A percentile compares a stretch with the other conserved stretches of the same genome.
phyloP scores from a whole-genome alignment of 2,888 invertebrate species.

The Tetragonisca angustula region DNA sequence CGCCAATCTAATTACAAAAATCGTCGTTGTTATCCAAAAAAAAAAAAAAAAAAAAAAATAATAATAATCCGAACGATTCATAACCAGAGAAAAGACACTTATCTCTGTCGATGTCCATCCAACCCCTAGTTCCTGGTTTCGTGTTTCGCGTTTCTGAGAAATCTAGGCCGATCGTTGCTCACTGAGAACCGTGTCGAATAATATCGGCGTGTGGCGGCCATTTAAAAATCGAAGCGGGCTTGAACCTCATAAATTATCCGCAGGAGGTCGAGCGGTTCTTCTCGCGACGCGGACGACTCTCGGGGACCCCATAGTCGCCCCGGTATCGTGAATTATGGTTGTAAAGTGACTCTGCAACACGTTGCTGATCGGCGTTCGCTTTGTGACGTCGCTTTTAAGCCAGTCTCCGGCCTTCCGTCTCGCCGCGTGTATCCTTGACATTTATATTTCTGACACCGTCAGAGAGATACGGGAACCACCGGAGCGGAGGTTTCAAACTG shows the following conservation, averaged over 20 bases:
- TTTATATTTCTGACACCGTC: conserved; percentile 22
- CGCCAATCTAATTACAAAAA: background rate
- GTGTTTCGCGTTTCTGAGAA: conserved; percentile 33
- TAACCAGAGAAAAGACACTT: background rate
- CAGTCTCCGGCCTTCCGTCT: background rate
- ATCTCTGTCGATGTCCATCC: background rate
- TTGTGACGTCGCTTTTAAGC: conserved; percentile 31
- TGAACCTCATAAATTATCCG: conserved; percentile 74
- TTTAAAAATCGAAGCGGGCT: conserved; percentile 63
- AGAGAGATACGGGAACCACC: background rate
- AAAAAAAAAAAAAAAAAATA: no score
- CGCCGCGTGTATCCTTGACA: conserved; percentile 22
- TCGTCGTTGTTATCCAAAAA: background rate
- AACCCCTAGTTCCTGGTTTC: background rate
- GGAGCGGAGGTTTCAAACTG: background rate
- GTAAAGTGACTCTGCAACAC: conserved; percentile 66
- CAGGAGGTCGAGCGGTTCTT: conserved; percentile 62
- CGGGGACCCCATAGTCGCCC: conserved; percentile 54
- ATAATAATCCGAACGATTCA: background rate
- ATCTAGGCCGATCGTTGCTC: conserved; percentile 29
- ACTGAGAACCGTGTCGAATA: conserved; percentile 28
- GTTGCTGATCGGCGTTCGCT: conserved; percentile 54
- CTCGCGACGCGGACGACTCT: conserved; percentile 65
- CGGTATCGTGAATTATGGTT: conserved; percentile 62
- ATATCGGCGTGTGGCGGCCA: conserved; percentile 30